Conservation (phyloP, 2,888 invertebrate genomes). For the Zhuqinia jingwanae region DNA sequence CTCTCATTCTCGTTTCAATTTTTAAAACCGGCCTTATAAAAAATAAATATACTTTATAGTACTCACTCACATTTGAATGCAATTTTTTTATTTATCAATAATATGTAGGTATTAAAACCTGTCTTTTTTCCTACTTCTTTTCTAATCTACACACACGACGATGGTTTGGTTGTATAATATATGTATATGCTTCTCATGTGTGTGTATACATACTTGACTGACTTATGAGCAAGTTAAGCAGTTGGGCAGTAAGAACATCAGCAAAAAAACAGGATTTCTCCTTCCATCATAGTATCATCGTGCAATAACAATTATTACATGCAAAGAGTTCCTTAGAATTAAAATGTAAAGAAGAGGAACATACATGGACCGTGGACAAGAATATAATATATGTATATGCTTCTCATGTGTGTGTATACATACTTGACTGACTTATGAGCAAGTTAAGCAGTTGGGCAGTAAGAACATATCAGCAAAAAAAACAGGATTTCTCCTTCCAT, state of each 20-base stretch:
- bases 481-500: neutral
- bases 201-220: neutral
- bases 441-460: conserved; percentile 21
- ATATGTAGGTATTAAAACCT: neutral
- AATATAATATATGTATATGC: neutral
- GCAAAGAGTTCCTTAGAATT: neutral
- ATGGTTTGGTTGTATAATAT: conserved; percentile 4
- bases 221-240: neutral
- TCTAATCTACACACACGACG: no score
- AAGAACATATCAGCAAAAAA: neutral
- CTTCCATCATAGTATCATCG: neutral
- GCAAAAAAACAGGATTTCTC: no score
- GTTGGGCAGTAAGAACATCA: conserved; percentile 27
- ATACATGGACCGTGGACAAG: no score
- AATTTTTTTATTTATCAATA: conserved; percentile 19
- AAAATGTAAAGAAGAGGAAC: no score
- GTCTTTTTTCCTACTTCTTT: conserved; percentile 3
- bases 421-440: neutral
- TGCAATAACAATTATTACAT: neutral
- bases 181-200: neutral
- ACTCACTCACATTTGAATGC: no score
- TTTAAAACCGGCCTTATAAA: conserved; percentile 22
- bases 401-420: neutral
- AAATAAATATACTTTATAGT: no score
- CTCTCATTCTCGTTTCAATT: conserved; percentile 10